Conservation (phyloP, 2,888 invertebrate species). For the Corbicula japonica region DNA sequence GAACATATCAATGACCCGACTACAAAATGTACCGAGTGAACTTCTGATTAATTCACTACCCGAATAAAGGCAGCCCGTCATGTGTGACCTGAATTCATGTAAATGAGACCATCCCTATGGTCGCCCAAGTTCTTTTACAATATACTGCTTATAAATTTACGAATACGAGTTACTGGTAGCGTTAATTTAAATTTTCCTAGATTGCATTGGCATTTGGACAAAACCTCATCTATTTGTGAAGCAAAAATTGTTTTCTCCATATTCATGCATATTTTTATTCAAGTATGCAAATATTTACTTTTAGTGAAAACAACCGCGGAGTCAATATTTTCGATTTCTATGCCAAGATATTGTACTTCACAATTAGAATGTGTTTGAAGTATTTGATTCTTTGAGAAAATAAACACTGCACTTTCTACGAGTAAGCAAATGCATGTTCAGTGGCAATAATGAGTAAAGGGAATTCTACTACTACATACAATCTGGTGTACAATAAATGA, state of each 20-base stretch:
- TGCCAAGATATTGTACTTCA: too few species aligned
- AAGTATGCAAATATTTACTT: constrained; percentile 10
- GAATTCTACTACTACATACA: too few species aligned
- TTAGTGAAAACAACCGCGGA: not conserved
- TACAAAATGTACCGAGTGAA: constrained; percentile 58
- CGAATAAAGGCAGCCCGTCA: constrained; percentile 21
- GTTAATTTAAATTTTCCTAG: too few species aligned
- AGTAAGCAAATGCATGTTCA: too few species aligned
- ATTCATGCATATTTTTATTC: not conserved
- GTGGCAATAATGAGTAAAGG: too few species aligned
- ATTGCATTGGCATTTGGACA: too few species aligned
- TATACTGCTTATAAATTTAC: constrained; percentile 2
- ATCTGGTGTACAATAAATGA: too few species aligned
- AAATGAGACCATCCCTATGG: constrained; percentile 41
- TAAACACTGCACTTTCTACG: too few species aligned
- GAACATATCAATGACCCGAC: constrained; percentile 48
- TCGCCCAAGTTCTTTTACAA: not conserved
- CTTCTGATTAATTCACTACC: constrained; percentile 43
- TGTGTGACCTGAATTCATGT: constrained; percentile 54
- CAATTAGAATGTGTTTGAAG: too few species aligned
- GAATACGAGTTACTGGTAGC: not conserved
- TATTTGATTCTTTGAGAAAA: too few species aligned
- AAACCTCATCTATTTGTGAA: constrained; percentile 3
- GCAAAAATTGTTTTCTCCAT: constrained; percentile 2
- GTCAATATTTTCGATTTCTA: constrained; percentile 23